These are phyloP conservation scores for Decapterus maruadsi DNA, from an alignment of 2,797 vertebrate species.

Conservation along the genomic window DNA sequence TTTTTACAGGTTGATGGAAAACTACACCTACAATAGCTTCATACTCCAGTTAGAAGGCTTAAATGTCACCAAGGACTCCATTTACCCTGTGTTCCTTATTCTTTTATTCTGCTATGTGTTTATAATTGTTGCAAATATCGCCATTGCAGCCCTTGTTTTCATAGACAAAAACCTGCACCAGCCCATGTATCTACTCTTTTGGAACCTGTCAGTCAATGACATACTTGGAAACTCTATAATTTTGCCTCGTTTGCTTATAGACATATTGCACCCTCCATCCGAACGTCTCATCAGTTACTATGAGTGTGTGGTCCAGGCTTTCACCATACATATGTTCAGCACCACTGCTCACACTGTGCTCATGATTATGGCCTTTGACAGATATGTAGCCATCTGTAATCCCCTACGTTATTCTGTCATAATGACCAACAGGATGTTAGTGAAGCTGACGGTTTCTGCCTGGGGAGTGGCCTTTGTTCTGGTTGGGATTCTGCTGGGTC, in stretches of 20 bases:
- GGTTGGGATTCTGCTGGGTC: conserved; percentile 34
- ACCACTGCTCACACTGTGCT: too few relatives aligned
- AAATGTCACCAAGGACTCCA: conserved; percentile 26
- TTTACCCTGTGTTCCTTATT: conserved; percentile 50
- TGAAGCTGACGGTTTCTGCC: not conserved
- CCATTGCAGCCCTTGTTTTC: conserved; percentile 49
- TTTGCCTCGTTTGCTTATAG: too few relatives aligned
- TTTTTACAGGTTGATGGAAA: conserved; percentile 59
- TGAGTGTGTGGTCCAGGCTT: too few relatives aligned
- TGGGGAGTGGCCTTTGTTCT: conserved; percentile 29
- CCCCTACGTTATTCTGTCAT: too few relatives aligned
- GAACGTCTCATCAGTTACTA: too few relatives aligned
- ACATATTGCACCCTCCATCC: too few relatives aligned
- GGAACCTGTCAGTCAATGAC: conserved; percentile 82
- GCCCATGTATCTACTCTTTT: conserved; percentile 86
- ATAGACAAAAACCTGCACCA: conserved; percentile 81
- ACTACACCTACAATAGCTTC: conserved; percentile 58
- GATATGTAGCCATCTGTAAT: too few relatives aligned
- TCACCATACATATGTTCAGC: too few relatives aligned
- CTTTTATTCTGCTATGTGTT: conserved; percentile 57
- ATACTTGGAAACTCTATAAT: conserved; percentile 60
- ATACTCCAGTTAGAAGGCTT: conserved; percentile 63
- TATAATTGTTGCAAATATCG: conserved; percentile 57
- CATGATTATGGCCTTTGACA: too few relatives aligned
- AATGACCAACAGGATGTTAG: too few relatives aligned